These are phyloP conservation scores for Oryctes rhinoceros DNA, from an alignment of 1,140 invertebrate genomes.

Conservation along the genomic window DNA sequence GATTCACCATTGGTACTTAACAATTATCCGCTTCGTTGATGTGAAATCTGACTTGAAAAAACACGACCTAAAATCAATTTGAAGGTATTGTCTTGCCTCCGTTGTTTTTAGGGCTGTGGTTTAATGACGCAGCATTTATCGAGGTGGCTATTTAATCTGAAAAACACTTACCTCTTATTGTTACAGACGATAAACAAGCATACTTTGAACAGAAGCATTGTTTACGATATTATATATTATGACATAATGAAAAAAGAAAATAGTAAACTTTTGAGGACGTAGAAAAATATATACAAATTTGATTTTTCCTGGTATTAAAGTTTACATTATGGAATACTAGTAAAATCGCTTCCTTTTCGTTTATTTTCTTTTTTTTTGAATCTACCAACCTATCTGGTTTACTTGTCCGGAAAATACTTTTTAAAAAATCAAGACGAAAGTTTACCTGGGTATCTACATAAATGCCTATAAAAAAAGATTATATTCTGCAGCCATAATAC, in stretches of 20 bases:
- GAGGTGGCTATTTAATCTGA: slow-evolving; percentile 32
- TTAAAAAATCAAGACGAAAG: too few relatives aligned
- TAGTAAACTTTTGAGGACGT: not conserved
- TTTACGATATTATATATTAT: not conserved
- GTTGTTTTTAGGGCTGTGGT: slow-evolving; percentile 26
- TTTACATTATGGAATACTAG: too few relatives aligned
- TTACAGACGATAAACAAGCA: slow-evolving; percentile 25
- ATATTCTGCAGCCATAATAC: too few relatives aligned
- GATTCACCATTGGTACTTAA: slow-evolving; percentile 37
- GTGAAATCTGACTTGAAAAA: slow-evolving; percentile 19
- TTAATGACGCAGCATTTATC: slow-evolving; percentile 34
- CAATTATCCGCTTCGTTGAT: slow-evolving; percentile 36
- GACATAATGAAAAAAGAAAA: not conserved
- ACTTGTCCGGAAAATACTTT: too few relatives aligned
- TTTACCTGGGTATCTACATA: too few relatives aligned
- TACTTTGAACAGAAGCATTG: not conserved
- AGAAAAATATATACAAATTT: too few relatives aligned
- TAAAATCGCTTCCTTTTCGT: too few relatives aligned
- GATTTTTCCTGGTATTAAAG: too few relatives aligned
- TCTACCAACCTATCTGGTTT: too few relatives aligned
- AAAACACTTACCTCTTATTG: slow-evolving; percentile 17
- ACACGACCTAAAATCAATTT: slow-evolving; percentile 28
- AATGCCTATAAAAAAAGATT: too few relatives aligned
- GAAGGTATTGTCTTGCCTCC: slow-evolving; percentile 16
- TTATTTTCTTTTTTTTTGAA: too few relatives aligned